phyloP scores from a whole-genome alignment of 2,888 invertebrate species.

The Conistra vaccinii region DNA sequence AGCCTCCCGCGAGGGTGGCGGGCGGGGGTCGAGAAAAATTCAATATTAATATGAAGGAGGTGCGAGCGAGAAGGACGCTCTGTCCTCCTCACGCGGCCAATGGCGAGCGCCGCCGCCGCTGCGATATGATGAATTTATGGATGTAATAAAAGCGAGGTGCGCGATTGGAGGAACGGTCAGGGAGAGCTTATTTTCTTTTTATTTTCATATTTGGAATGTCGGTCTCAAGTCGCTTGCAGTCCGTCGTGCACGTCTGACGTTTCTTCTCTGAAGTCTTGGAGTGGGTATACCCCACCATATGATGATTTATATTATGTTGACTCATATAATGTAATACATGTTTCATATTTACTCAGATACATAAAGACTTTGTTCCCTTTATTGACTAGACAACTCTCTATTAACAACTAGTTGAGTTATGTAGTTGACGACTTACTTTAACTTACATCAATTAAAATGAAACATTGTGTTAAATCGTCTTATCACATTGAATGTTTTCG shows the following conservation, averaged over 20 bases:
- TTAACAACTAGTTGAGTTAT: constrained; percentile 16
- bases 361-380: constrained; percentile 10
- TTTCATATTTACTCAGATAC: constrained; percentile 36
- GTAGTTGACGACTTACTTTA: constrained; percentile 15
- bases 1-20: constrained; percentile 90
- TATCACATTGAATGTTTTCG: constrained; percentile 67
- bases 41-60: constrained; percentile 95
- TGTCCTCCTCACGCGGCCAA: constrained; percentile 90
- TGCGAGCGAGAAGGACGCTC: constrained; percentile 90
- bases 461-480: constrained; percentile 46
- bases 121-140: constrained; percentile 95
- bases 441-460: constrained; percentile 39
- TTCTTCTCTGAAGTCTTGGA: constrained; percentile 74
- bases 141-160: constrained; percentile 94
- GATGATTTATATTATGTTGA: constrained; percentile 62
- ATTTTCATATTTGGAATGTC: constrained; percentile 90
- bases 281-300: constrained; percentile 65
- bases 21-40: constrained; percentile 93
- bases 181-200: constrained; percentile 91
- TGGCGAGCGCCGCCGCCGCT: constrained; percentile 88
- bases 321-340: constrained; percentile 53
- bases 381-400: constrained; percentile 13
- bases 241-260: constrained; percentile 77
- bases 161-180: constrained; percentile 92
- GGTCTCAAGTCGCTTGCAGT: constrained; percentile 83